These are phyloP conservation scores for Naso thynnoides DNA, from an alignment of 2,797 vertebrate species.

Conservation along the genomic window DNA sequence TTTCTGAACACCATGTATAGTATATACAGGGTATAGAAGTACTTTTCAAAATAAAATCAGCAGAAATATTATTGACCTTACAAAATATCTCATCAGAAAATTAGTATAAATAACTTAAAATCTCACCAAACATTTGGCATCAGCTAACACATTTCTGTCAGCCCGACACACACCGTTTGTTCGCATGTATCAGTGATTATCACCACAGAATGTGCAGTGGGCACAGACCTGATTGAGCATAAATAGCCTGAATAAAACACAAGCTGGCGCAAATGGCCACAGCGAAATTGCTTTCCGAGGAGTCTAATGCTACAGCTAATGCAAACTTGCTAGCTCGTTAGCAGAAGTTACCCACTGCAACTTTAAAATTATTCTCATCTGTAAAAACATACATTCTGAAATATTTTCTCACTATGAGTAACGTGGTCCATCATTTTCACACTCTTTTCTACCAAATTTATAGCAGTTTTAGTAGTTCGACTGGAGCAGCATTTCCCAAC, in stretches of 20 bases:
- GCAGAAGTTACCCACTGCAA: too few relatives aligned
- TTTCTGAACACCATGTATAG: too few relatives aligned
- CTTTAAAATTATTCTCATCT: too few relatives aligned
- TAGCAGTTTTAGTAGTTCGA: background rate
- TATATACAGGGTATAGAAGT: background rate
- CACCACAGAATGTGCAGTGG: background rate
- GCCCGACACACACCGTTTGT: background rate
- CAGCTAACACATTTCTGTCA: background rate
- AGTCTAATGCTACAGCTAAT: too few relatives aligned
- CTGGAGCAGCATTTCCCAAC: too few relatives aligned
- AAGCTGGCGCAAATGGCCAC: too few relatives aligned
- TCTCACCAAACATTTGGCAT: background rate
- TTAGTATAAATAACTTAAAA: background rate
- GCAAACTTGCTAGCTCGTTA: too few relatives aligned
- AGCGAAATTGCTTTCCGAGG: too few relatives aligned
- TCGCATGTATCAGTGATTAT: background rate
- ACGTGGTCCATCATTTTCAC: too few relatives aligned
- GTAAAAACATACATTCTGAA: too few relatives aligned
- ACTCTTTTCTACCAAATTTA: background rate
- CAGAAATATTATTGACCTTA: background rate
- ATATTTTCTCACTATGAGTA: background rate
- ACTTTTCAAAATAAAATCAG: background rate
- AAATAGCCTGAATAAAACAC: too few relatives aligned
- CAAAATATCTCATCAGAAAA: background rate
- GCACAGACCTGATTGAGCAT: slow-evolving; percentile 87